Evolutionary conservation across 2,113 vertebrate species (phyloP).

Genomic region (Glaucidium brasilianum): DNA sequence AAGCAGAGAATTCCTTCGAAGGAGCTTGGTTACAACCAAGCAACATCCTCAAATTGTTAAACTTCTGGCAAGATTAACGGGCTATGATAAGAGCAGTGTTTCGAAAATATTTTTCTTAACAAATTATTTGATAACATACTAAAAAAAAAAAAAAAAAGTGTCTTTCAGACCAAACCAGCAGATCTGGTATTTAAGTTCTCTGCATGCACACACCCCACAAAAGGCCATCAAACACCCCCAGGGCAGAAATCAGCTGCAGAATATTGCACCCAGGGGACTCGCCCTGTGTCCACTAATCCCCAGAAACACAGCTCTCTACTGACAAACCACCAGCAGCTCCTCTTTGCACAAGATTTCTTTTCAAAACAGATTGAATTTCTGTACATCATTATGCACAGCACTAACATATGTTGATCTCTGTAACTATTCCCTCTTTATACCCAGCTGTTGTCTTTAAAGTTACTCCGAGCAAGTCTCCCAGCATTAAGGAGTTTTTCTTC

Average conservation of each 20-base stretch:
- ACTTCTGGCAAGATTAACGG: not conserved
- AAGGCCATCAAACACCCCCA: not conserved
- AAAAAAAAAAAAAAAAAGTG: not conserved
- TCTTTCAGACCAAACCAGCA: not conserved
- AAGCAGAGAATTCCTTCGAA: constrained; percentile 35
- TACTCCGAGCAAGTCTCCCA: not conserved
- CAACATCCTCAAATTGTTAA: constrained; percentile 63
- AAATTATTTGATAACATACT: not conserved
- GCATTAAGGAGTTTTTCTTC: not conserved
- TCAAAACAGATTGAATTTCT: constrained; percentile 16
- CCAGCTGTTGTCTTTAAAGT: constrained; percentile 41
- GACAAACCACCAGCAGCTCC: not conserved
- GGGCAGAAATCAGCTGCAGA: not conserved
- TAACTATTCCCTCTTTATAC: constrained; percentile 10
- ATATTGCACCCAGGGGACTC: not conserved
- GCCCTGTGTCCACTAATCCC: not conserved
- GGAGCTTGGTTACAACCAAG: constrained; percentile 2
- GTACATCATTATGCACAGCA: not conserved
- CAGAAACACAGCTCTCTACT: not conserved
- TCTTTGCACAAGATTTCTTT: constrained; percentile 5
- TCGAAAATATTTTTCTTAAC: not conserved
- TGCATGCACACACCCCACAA: not conserved
- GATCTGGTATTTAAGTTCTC: not conserved
- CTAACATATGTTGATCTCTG: not conserved
- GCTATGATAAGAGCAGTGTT: not conserved